Conservation (phyloP, 2,797 vertebrate species). For the Glyptemys insculpta region DNA sequence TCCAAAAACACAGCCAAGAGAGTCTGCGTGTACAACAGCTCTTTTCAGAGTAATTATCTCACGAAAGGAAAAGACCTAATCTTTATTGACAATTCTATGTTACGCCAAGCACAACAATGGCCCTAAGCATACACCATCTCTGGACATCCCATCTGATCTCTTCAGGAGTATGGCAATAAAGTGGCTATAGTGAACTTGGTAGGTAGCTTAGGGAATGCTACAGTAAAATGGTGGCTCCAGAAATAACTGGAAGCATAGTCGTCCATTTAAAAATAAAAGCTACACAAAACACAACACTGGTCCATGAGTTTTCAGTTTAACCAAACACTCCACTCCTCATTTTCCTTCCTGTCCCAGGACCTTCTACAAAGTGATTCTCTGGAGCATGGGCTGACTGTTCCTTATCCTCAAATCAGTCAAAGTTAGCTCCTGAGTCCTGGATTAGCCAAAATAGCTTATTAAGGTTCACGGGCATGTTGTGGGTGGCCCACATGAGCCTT, state of each 20-base stretch:
- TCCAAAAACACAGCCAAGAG: background rate
- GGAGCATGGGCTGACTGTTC: too few relatives aligned
- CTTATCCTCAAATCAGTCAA: background rate
- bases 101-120: background rate
- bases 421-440: background rate
- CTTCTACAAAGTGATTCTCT: background rate
- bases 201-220: background rate
- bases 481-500: too few relatives aligned
- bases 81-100: background rate
- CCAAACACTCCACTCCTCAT: background rate
- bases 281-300: background rate
- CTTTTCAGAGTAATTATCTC: background rate
- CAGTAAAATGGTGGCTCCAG: background rate
- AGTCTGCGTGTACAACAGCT: background rate
- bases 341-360: background rate
- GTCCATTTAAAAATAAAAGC: background rate
- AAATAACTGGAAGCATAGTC: too few relatives aligned
- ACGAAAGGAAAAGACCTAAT: background rate
- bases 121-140: background rate
- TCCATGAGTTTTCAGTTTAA: too few relatives aligned
- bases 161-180: background rate
- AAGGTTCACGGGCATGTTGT: background rate
- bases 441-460: background rate
- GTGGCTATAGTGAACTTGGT: fast-evolving
- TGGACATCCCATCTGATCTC: fast-evolving